Percentiles rank a stretch among this genome's conserved stretches.
These are phyloP conservation scores for Daptonema setosum DNA, from an alignment of 2,888 invertebrate genomes.

Conservation along the genomic window DNA sequence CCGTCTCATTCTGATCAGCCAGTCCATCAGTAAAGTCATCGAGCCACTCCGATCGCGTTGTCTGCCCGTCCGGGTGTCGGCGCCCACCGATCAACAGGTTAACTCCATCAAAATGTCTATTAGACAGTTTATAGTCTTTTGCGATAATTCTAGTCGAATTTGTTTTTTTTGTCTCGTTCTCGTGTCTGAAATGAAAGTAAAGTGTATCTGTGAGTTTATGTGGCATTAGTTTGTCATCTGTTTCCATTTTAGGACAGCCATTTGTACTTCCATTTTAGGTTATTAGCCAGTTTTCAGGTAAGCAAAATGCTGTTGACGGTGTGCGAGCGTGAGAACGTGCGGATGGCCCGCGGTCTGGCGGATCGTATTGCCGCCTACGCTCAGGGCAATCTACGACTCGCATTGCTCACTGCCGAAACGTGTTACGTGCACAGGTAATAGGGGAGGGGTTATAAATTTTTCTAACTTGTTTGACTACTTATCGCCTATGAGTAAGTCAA, in stretches of 20 bases:
- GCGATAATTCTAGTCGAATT: too few relatives aligned
- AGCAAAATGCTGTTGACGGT: slow-evolving; percentile 35
- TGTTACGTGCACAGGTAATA: slow-evolving; percentile 71
- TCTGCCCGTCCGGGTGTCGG: slow-evolving; percentile 67
- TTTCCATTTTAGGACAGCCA: too few relatives aligned
- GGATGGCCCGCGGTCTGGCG: slow-evolving; percentile 52
- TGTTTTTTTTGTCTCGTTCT: too few relatives aligned
- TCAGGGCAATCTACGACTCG: slow-evolving; percentile 67
- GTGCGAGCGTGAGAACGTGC: slow-evolving; percentile 58
- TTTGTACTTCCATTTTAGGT: too few relatives aligned
- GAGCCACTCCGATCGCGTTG: slow-evolving; percentile 92
- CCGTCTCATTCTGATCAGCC: slow-evolving; percentile 32
- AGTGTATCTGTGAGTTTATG: too few relatives aligned
- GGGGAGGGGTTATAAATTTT: too few relatives aligned
- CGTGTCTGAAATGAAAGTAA: too few relatives aligned
- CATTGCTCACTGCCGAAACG: slow-evolving; percentile 75
- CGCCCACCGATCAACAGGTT: slow-evolving; percentile 54
- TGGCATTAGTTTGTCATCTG: too few relatives aligned
- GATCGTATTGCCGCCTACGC: slow-evolving; percentile 52
- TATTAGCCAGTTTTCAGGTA: slow-evolving; percentile 8
- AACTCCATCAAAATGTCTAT: too few relatives aligned
- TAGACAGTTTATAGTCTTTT: too few relatives aligned
- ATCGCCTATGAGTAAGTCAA: too few relatives aligned
- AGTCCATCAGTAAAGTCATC: slow-evolving; percentile 41
- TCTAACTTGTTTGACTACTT: too few relatives aligned